Evolutionary conservation across 1,140 invertebrate species (phyloP).

Genomic region (Mesaphorura yosii): DNA sequence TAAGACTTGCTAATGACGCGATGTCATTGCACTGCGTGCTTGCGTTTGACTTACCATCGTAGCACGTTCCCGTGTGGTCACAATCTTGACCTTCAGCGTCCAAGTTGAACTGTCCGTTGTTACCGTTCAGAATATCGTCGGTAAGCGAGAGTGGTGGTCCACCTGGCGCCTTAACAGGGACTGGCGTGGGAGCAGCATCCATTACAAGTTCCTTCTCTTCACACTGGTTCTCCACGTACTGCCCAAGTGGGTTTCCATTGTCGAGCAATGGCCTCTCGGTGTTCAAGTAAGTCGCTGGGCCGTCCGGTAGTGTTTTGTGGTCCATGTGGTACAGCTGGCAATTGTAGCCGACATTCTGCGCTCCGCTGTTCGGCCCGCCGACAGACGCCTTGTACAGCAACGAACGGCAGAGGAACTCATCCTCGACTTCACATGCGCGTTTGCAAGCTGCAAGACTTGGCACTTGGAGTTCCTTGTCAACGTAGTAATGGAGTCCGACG

Average conservation of each 20-base stretch:
- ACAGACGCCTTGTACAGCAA: constrained; percentile 58
- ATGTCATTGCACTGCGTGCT: too few species aligned
- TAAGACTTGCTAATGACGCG: too few species aligned
- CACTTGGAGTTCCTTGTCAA: constrained; percentile 80
- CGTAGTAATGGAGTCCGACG: constrained; percentile 76
- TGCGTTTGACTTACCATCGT: constrained; percentile 59
- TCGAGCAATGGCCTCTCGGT: constrained; percentile 77
- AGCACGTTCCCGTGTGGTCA: constrained; percentile 86
- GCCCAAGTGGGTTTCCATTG: constrained; percentile 74
- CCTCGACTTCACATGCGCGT: constrained; percentile 80
- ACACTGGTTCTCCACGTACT: constrained; percentile 80
- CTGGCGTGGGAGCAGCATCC: not conserved
- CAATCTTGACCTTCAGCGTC: constrained; percentile 51
- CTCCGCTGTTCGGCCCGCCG: too few species aligned
- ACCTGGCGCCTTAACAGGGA: not conserved
- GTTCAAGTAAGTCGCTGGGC: constrained; percentile 76
- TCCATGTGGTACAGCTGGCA: constrained; percentile 86
- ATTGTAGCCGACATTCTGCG: constrained; percentile 70
- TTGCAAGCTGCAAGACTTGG: constrained; percentile 70
- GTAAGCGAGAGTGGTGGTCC: constrained; percentile 1
- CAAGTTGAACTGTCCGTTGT: constrained; percentile 22
- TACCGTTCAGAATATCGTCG: constrained; percentile 8
- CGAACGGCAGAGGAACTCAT: constrained; percentile 83
- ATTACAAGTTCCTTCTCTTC: constrained; percentile 39
- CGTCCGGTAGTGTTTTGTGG: constrained; percentile 79